These are phyloP conservation scores for Himalopsyche japonica DNA, from an alignment of 2,888 invertebrate species.

Conservation along the genomic window DNA sequence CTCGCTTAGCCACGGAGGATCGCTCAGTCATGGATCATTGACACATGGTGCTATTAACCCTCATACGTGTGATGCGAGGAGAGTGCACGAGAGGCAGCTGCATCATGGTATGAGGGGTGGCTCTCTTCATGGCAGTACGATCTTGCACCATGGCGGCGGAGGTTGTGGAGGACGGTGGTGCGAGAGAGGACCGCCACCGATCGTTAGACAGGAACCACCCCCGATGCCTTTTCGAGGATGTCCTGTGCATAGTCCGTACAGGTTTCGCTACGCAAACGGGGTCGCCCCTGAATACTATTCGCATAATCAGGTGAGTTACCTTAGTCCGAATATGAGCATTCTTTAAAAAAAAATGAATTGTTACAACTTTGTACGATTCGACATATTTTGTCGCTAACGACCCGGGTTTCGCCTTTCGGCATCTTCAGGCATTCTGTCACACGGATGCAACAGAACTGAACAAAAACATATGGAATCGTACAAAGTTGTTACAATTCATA, in stretches of 20 bases:
- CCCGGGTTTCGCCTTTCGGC: too few species aligned
- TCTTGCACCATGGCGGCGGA: constrained; percentile 28
- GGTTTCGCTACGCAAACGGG: constrained; percentile 55
- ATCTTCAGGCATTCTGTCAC: too few species aligned
- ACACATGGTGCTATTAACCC: constrained; percentile 17
- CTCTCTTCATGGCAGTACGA: constrained; percentile 38
- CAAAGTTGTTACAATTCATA: too few species aligned
- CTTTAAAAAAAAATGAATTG: too few species aligned
- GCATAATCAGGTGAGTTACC: constrained; percentile 33
- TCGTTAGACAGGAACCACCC: constrained; percentile 25
- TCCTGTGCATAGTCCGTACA: constrained; percentile 66
- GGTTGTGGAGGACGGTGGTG: constrained; percentile 32
- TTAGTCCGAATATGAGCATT: too few species aligned
- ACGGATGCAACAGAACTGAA: too few species aligned
- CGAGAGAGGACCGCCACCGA: constrained; percentile 28
- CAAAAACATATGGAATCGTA: too few species aligned
- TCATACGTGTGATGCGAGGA: constrained; percentile 21
- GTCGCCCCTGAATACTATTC: constrained; percentile 35
- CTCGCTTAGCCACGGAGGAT: constrained; percentile 35
- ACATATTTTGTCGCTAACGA: too few species aligned
- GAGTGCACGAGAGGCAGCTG: constrained; percentile 15
- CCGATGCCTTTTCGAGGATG: constrained; percentile 46
- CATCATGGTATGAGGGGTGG: constrained; percentile 33
- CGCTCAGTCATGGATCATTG: constrained; percentile 34
- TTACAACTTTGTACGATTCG: too few species aligned